Base-by-base conservation (phyloP, 35 echinoderm and acorn worm genomes). In the Acanthaster planci region DNA sequence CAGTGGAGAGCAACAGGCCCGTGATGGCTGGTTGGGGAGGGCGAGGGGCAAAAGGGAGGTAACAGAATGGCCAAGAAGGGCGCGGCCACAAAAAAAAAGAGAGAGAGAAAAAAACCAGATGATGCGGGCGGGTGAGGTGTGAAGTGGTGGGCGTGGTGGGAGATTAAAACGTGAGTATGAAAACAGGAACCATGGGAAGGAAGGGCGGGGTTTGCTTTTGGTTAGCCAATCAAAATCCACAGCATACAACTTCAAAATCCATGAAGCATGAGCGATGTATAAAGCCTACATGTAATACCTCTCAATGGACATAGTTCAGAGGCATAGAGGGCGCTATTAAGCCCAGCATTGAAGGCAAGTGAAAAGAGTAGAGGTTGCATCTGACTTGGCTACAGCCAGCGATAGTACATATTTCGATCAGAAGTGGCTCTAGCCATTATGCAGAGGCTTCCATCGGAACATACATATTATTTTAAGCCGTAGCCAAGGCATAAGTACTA, bases 1-100 rank as follows among this genome's bases (percentile, higher is more conserved):
- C 89, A 77, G 92, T 90, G 77, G 96, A 99, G 67, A 99, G 93
- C 85, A 94, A 94, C 80, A 99, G 89, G 84, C 91, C 88, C 52
- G 96, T 99, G 87, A 99, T 99, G 77, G 88, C 96, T 97, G 89
- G 39, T 76, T 37, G 60, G 44, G 82, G 60, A 52, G 44, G 78
- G 40, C 21, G 60, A 14, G 52, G 85, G 76, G 39, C 60, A 22
- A 88, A 35, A 80, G 76, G 51, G 78, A 37, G 80, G 50, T 0
- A 79, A 72, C 17, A 17, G 34, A 72, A 22, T 16, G 77, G 38
- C 21, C 23, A 37, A 79, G 77, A 78, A 22, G 36, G 23, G 9
- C 16, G n/a, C 14, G 23, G 38, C 38, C 30, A 44, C 15, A 79
- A 79, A 26, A 52, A 14, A 50, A 79, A 18, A 38, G 14, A 72